phyloP scores from a whole-genome alignment of 2,797 vertebrate genomes.

The Myotis myotis region DNA sequence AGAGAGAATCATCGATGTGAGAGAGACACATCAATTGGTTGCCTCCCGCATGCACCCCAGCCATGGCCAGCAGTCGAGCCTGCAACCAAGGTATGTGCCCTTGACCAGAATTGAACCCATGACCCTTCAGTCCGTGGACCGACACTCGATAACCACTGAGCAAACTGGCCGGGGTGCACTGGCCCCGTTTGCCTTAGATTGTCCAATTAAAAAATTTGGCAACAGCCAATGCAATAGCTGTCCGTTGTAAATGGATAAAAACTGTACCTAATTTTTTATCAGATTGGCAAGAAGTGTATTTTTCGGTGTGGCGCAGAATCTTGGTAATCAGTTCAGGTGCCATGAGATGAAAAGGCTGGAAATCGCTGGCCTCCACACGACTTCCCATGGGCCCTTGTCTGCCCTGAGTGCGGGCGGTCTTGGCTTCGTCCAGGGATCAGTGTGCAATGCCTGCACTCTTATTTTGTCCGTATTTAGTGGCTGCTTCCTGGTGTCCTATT shows the following conservation, averaged over 20 bases:
- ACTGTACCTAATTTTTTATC: neutral
- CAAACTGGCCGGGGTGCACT: neutral
- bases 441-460: fast-evolving
- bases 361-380: fast-evolving
- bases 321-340: neutral
- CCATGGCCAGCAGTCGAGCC: no score
- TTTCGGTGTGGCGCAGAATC: neutral
- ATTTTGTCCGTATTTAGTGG: no score
- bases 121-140: no score
- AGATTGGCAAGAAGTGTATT: neutral
- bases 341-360: neutral
- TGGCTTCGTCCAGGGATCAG: neutral
- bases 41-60: no score
- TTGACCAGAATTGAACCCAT: no score
- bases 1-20: no score
- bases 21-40: no score
- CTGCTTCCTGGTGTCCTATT: neutral
- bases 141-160: no score
- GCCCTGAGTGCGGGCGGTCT: neutral
- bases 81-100: no score
- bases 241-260: neutral
- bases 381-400: neutral
- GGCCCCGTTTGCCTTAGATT: neutral
- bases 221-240: neutral
- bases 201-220: neutral